Conservation (phyloP, 1,140 invertebrate genomes). For the Cyrtorhinus lividipennis region DNA sequence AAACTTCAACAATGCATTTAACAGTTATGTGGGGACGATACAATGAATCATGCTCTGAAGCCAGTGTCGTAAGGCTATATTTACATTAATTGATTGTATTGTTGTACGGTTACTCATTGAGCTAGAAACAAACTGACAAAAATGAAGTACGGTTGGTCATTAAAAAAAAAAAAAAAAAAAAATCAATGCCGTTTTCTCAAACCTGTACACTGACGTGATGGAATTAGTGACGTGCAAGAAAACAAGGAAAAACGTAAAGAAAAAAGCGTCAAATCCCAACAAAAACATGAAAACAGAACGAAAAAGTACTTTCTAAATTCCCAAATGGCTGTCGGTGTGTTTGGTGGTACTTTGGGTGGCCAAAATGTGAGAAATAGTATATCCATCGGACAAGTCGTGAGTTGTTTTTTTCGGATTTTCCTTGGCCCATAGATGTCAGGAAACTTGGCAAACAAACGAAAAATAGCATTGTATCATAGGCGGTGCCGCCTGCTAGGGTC, state of each 20-base stretch:
- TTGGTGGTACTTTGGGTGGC: neutral
- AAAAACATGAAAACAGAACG: neutral
- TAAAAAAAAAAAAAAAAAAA: neutral
- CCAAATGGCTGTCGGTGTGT: neutral
- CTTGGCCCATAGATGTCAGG: too few relatives aligned
- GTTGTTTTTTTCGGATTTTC: neutral
- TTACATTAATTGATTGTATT: slow-evolving; percentile 8
- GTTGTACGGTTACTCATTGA: too few relatives aligned
- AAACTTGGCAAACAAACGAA: too few relatives aligned
- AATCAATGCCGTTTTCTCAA: neutral
- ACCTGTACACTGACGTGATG: neutral
- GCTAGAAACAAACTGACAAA: too few relatives aligned
- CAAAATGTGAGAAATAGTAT: neutral
- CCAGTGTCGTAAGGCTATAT: slow-evolving; percentile 16
- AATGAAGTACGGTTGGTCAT: too few relatives aligned
- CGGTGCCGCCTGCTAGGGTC: neutral
- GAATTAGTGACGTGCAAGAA: neutral
- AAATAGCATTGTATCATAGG: too few relatives aligned
- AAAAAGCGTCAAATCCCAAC: neutral
- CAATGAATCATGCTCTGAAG: slow-evolving; percentile 10
- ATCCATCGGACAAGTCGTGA: neutral
- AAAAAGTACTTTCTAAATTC: neutral
- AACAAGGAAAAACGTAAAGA: neutral
- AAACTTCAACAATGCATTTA: neutral
- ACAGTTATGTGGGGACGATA: neutral